phyloP scores from a whole-genome alignment of 2,888 invertebrate genomes.

The Melieria crassipennis region DNA sequence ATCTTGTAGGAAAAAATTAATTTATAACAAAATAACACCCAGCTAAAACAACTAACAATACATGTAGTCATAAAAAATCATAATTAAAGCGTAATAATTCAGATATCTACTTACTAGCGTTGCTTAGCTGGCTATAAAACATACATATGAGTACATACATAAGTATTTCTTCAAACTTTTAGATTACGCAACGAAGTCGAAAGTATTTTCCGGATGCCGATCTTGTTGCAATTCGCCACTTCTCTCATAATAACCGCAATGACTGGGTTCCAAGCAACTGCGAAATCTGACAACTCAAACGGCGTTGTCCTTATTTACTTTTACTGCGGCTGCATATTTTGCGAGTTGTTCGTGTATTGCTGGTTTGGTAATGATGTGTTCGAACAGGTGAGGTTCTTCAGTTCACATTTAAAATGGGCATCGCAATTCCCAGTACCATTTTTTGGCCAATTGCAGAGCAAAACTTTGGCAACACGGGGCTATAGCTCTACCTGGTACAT shows the following conservation, averaged over 20 bases:
- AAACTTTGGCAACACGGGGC: slow-evolving; percentile 48
- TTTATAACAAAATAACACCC: no score
- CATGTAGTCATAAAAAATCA: no score
- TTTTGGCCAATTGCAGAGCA: slow-evolving; percentile 46
- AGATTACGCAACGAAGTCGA: slow-evolving; percentile 51
- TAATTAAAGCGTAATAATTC: no score
- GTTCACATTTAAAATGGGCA: not conserved
- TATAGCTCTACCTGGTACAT: slow-evolving; percentile 51
- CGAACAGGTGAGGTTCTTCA: slow-evolving; percentile 47
- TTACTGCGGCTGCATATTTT: slow-evolving; percentile 50
- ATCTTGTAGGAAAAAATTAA: no score
- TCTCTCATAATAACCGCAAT: slow-evolving; percentile 52
- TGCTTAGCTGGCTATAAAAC: no score
- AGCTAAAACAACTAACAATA: no score
- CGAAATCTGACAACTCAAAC: slow-evolving; percentile 44
- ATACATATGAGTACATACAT: not conserved
- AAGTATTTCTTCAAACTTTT: not conserved
- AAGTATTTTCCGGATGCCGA: slow-evolving; percentile 46
- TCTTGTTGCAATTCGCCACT: slow-evolving; percentile 52
- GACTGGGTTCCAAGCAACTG: slow-evolving; percentile 53
- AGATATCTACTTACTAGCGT: no score
- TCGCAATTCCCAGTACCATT: not conserved
- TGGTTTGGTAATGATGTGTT: slow-evolving; percentile 57
- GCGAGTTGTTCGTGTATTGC: slow-evolving; percentile 53
- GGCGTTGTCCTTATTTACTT: slow-evolving; percentile 52